phyloP scores from a whole-genome alignment of 2,888 invertebrate genomes.

The Pandemis corylana region DNA sequence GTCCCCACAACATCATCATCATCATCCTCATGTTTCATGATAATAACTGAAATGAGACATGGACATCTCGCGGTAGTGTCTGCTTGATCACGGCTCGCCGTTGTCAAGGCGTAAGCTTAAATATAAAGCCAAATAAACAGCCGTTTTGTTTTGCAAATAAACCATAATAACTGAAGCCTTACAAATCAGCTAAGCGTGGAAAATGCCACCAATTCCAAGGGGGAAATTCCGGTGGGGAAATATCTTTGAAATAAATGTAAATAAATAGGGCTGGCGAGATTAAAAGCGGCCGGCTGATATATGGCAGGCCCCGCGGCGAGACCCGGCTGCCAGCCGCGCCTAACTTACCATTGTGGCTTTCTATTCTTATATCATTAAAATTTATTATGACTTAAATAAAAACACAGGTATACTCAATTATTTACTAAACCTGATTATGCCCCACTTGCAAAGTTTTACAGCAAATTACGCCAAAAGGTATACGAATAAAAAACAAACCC shows the following conservation, averaged over 20 bases:
- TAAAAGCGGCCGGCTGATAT: conserved; percentile 78
- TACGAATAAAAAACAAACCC: conserved; percentile 47
- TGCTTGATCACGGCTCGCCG: background rate
- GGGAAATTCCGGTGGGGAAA: conserved; percentile 79
- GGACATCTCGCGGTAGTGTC: background rate
- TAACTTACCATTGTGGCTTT: conserved; percentile 44
- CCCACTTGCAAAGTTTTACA: conserved; percentile 8
- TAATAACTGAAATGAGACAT: background rate
- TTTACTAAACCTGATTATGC: conserved; percentile 4
- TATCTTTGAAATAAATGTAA: conserved; percentile 81
- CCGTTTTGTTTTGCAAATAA: conserved; percentile 69
- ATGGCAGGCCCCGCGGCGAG: conserved; percentile 62
- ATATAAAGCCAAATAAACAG: conserved; percentile 54
- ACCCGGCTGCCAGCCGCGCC: conserved; percentile 56
- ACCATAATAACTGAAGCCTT: conserved; percentile 70
- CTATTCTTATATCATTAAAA: conserved; percentile 19
- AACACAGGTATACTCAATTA: background rate
- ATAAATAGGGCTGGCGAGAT: conserved; percentile 81
- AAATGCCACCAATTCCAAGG: conserved; percentile 76
- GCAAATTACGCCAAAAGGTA: conserved; percentile 39
- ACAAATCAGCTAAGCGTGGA: conserved; percentile 78
- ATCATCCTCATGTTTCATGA: background rate
- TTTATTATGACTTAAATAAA: background rate
- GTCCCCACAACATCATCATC: too few species aligned
- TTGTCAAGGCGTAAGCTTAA: background rate